Evolutionary conservation across 1,140 invertebrate genomes (phyloP).

Genomic region (Dysdera silvatica): DNA sequence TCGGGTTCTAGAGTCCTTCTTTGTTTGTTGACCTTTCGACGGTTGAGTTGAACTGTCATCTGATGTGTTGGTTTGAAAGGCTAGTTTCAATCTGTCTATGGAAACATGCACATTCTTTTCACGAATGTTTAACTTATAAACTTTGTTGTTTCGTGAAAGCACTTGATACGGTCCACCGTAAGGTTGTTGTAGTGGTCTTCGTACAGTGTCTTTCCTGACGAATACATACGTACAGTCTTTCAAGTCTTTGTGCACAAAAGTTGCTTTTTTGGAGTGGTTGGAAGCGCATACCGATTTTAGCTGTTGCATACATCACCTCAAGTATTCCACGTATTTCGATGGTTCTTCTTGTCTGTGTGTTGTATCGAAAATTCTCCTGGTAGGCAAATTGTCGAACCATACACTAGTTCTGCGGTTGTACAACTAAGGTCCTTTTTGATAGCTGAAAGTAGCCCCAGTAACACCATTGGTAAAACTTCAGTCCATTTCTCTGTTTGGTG

Average conservation of each 20-base stretch:
- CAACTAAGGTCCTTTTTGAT: conserved; percentile 36
- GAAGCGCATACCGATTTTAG: too few species aligned
- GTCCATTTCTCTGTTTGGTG: conserved; percentile 25
- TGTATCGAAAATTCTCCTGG: conserved; percentile 26
- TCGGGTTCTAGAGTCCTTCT: too few species aligned
- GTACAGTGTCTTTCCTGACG: background rate
- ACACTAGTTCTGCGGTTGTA: conserved; percentile 27
- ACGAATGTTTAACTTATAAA: background rate
- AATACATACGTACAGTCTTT: background rate
- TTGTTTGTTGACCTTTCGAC: too few species aligned
- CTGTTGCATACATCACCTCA: too few species aligned
- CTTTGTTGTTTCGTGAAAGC: background rate
- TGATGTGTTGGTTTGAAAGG: too few species aligned
- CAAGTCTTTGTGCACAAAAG: background rate
- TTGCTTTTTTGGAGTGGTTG: background rate
- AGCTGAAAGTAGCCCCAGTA: conserved; percentile 35
- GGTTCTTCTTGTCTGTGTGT: too few species aligned
- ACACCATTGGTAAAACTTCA: conserved; percentile 32
- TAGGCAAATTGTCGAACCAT: conserved; percentile 26
- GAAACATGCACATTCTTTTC: too few species aligned
- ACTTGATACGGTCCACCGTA: background rate
- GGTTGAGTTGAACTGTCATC: too few species aligned
- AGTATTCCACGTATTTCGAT: background rate
- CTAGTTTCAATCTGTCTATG: too few species aligned
- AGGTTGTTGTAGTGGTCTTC: background rate